Base-by-base conservation (phyloP, 2,797 vertebrate species). In the Platyrinchus mystaceus region DNA sequence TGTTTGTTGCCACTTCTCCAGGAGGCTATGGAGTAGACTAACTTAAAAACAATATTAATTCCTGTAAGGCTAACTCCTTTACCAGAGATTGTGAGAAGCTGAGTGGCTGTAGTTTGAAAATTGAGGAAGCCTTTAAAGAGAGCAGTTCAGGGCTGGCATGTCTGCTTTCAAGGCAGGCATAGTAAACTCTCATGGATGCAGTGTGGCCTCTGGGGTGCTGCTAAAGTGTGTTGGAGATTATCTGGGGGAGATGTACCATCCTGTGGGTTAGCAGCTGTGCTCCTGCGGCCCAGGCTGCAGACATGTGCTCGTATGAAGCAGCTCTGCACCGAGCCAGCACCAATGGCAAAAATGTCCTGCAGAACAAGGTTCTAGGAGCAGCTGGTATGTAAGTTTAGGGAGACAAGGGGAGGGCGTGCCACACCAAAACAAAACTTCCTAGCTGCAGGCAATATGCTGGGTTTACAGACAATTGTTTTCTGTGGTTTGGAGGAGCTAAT, bases 251-350 rank as follows among this genome's bases (percentile, higher is more conserved):
- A 13, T 22, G 8, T 12, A 7, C 18, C 26, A 34, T 34, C 14
- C 71, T n/a, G 10, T 18, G 62, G 71, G 68, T 49, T 27, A 62
- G 62, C 41, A 77, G 23, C 43, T 76, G n/a, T 14, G 18, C 41
- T 67, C 24, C 60, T 55, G 43, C 43, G 74, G 52, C 32, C 37
- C 41, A 43, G 56, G 22, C 60, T 80, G 66, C 30, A 37, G 34
- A 50, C 6, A 6, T 9, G 14, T 1, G 3, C 36, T 69, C 10
- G 2, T 46, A 9, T 1, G 13, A 52, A 63, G 32, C 53, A 4
- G 12, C 49, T 74, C 89, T 73, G 60, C 2, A 1, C 32, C 0
- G 1, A 79, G 64, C 55, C 71, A 39, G 47, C 24, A 4, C 20
- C 0, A 0, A 28, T 73, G 55, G 59, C 68, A 78, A 63, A 85